phyloP scores from a whole-genome alignment of 2,113 vertebrate genomes.

The Tupaia tana region DNA sequence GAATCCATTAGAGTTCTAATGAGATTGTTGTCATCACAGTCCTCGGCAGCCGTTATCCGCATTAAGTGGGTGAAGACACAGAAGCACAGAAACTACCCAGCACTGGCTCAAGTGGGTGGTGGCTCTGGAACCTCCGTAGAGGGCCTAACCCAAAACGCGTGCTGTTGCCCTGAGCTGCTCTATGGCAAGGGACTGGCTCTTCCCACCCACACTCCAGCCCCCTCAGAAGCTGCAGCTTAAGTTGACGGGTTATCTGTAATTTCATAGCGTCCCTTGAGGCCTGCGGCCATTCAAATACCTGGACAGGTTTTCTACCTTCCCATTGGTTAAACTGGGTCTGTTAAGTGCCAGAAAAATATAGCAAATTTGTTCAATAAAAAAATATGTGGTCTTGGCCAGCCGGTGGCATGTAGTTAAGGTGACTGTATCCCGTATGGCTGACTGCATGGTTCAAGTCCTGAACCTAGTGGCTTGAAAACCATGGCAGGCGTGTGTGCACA shows the following conservation, averaged over 20 bases:
- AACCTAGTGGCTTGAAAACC: no score
- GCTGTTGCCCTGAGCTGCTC: neutral
- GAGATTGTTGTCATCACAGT: neutral
- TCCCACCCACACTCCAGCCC: neutral
- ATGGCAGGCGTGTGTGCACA: no score
- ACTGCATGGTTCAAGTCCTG: no score
- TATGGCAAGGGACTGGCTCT: neutral
- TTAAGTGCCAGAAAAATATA: neutral
- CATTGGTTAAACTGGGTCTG: neutral
- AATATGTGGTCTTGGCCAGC: neutral
- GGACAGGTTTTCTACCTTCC: neutral
- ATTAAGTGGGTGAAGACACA: neutral
- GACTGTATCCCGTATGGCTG: no score
- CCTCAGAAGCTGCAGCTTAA: neutral
- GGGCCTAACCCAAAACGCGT: neutral
- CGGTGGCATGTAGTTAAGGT: no score
- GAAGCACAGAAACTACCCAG: neutral
- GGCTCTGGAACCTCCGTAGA: neutral
- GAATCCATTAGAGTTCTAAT: neutral
- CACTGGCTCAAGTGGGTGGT: neutral
- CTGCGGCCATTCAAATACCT: neutral
- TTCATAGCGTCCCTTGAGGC: neutral
- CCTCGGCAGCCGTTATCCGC: neutral
- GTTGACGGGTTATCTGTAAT: no score
- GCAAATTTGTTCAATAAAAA: neutral